Evolutionary conservation across 1,140 invertebrate genomes (phyloP).

Genomic region (Drosophila hydei): DNA sequence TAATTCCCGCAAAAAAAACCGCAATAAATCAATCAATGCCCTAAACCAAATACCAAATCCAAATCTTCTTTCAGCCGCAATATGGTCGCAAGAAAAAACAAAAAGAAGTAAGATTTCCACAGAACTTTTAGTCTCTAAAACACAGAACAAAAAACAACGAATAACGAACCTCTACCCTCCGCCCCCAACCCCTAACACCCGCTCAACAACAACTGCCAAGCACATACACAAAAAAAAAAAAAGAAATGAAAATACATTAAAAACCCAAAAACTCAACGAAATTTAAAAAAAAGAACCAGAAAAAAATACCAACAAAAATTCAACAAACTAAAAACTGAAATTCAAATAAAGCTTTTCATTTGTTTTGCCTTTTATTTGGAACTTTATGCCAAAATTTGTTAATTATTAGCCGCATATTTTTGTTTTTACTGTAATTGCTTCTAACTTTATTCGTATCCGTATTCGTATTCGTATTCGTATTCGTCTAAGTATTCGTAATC

Average conservation of each 20-base stretch:
- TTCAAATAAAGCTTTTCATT: constrained; percentile 46
- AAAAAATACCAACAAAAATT: constrained; percentile 1
- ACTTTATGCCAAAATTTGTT: constrained; percentile 57
- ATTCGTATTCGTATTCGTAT: constrained; percentile 43
- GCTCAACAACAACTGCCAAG: constrained; percentile 1
- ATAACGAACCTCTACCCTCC: constrained; percentile 24
- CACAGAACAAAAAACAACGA: constrained; percentile 41
- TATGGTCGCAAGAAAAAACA: constrained; percentile 97
- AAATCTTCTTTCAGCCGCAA: constrained; percentile 84
- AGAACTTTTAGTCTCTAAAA: constrained; percentile 54
- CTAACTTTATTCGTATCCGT: constrained; percentile 30
- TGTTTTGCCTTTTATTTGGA: constrained; percentile 51
- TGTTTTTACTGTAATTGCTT: constrained; percentile 38
- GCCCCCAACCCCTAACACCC: background rate
- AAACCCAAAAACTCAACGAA: constrained; percentile 8
- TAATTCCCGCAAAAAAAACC: constrained; percentile 38
- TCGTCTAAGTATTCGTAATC: constrained; percentile 42
- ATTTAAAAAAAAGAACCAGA: constrained; percentile 22
- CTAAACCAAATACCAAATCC: constrained; percentile 70
- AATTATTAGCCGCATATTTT: constrained; percentile 37
- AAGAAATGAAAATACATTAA: constrained; percentile 9
- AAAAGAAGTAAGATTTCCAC: constrained; percentile 94
- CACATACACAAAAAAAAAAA: constrained; percentile 36
- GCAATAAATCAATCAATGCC: constrained; percentile 44
- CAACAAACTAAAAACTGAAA: constrained; percentile 23